Evolutionary conservation across 1,140 invertebrate species (phyloP).

Genomic region (Halyomorpha halys): DNA sequence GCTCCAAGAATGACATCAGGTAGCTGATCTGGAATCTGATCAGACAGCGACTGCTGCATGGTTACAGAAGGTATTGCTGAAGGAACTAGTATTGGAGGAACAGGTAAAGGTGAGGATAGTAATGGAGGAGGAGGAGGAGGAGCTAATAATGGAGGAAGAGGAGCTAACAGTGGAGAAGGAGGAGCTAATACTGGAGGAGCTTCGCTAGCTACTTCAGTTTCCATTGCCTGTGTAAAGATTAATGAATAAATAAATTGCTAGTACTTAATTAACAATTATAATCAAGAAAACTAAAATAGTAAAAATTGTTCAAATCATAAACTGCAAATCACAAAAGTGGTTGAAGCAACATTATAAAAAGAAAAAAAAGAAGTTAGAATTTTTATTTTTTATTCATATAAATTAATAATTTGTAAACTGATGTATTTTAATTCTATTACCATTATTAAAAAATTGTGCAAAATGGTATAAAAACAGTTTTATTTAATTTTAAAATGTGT

Average conservation of each 20-base stretch:
- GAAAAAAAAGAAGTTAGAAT: too few relatives aligned
- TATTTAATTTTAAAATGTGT: too few relatives aligned
- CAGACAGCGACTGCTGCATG: not conserved
- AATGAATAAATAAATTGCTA: not conserved
- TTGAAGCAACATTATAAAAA: too few relatives aligned
- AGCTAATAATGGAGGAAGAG: not conserved
- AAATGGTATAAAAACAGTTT: too few relatives aligned
- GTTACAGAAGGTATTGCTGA: not conserved
- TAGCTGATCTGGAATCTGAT: constrained; percentile 33
- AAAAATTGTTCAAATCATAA: too few relatives aligned
- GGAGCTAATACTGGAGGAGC: constrained; percentile 4
- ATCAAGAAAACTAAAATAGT: too few relatives aligned
- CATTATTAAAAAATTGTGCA: too few relatives aligned
- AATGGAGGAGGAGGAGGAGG: not conserved
- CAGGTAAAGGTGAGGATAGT: not conserved
- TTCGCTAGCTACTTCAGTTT: constrained; percentile 32
- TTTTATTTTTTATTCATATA: too few relatives aligned
- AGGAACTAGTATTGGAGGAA: constrained; percentile 28
- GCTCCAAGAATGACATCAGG: constrained; percentile 43
- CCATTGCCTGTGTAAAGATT: constrained; percentile 34
- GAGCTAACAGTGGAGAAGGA: not conserved
- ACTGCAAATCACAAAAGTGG: too few relatives aligned
- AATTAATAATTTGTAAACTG: too few relatives aligned
- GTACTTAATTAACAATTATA: too few relatives aligned
- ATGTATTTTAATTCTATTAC: too few relatives aligned